Evolutionary conservation across 2,888 invertebrate species (phyloP).

Genomic region (Synergus japonicus): DNA sequence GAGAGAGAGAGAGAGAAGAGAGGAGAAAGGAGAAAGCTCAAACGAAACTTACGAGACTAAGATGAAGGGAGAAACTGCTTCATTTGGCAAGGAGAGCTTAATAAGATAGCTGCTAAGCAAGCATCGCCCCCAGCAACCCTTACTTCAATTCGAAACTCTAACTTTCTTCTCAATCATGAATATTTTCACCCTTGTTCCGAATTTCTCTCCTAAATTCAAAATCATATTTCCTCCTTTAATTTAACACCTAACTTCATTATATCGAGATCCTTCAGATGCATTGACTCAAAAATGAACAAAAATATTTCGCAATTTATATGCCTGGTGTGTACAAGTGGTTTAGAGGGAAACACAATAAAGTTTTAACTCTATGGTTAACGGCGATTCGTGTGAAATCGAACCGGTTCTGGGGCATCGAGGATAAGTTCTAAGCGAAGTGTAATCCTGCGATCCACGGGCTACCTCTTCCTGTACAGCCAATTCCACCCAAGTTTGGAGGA

Average conservation of each 20-base stretch:
- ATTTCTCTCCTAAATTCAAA: not conserved
- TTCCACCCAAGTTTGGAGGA: constrained; percentile 54
- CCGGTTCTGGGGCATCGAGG: constrained; percentile 46
- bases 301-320: not conserved
- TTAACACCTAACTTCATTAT: not conserved
- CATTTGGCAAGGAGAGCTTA: constrained; percentile 44
- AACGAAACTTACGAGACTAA: constrained; percentile 45
- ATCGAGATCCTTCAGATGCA: not conserved
- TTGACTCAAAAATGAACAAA: too few species aligned
- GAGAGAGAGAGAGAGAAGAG: not conserved
- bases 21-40: constrained; percentile 24
- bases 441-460: constrained; percentile 55
- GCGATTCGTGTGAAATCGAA: constrained; percentile 51
- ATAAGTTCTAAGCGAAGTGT: constrained; percentile 57
- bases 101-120: constrained; percentile 43
- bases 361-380: constrained; percentile 27
- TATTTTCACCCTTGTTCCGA: constrained; percentile 26
- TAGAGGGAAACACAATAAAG: constrained; percentile 31
- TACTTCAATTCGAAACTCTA: constrained; percentile 32
- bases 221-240: not conserved
- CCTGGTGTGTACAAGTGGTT: constrained; percentile 16
- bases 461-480: constrained; percentile 54
- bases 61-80: constrained; percentile 37
- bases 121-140: constrained; percentile 30
- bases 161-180: constrained; percentile 31